phyloP scores from a whole-genome alignment of 2,113 vertebrate genomes.

The Ranitomeya imitator region DNA sequence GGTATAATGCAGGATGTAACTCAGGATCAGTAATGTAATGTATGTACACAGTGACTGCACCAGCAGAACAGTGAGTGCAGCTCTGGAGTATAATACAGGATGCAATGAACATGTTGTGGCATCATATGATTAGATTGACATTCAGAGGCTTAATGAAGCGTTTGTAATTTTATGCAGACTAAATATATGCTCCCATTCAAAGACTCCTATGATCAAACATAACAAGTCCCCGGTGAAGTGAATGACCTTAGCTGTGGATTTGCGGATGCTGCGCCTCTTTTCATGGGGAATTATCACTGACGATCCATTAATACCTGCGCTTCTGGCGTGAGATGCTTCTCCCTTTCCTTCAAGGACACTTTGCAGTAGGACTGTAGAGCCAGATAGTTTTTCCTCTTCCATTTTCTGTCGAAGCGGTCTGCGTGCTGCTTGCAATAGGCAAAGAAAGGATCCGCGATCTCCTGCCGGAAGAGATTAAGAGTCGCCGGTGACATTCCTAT shows the following conservation, averaged over 20 bases:
- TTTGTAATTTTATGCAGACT: constrained; percentile 41
- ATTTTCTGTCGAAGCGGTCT: constrained; percentile 97
- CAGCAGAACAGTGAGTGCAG: not conserved
- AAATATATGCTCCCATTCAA: constrained; percentile 33
- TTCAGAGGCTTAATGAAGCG: constrained; percentile 42
- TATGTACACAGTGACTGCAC: too few species aligned
- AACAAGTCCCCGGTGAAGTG: constrained; percentile 1
- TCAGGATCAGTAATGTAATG: too few species aligned
- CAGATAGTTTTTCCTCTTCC: constrained; percentile 98
- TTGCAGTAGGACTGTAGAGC: constrained; percentile 99
- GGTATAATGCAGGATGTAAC: not conserved
- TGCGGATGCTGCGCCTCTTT: constrained; percentile 12
- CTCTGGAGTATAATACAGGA: not conserved
- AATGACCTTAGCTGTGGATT: constrained; percentile 33
- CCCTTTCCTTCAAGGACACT: constrained; percentile 93
- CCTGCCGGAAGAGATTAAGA: constrained; percentile 72
- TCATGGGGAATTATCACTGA: not conserved
- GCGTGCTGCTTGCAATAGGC: constrained; percentile 99
- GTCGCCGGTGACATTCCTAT: not conserved
- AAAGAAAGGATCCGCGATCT: constrained; percentile 99
- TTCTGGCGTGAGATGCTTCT: constrained; percentile 93
- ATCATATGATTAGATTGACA: constrained; percentile 35
- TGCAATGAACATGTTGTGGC: not conserved
- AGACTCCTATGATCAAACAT: constrained; percentile 37
- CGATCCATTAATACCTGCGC: constrained; percentile 82